phyloP scores from a whole-genome alignment of 2,888 invertebrate species.

The Nasonia oneida region DNA sequence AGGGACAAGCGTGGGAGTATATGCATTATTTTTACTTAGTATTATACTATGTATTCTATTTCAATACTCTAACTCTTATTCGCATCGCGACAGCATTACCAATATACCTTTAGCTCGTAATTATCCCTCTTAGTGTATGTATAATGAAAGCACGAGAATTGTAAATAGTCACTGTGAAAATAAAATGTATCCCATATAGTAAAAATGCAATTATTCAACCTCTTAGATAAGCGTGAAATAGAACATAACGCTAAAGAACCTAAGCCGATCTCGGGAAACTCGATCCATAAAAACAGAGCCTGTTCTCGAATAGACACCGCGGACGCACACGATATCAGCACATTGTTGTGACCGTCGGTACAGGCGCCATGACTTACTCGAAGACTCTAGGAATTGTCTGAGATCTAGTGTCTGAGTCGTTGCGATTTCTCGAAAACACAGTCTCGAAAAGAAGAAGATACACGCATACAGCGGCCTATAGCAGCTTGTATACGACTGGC shows the following conservation, averaged over 20 bases:
- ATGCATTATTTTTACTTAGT: conserved; percentile 25
- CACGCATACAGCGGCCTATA: not conserved
- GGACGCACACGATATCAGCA: not conserved
- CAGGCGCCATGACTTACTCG: not conserved
- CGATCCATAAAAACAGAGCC: not conserved
- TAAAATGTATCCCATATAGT: conserved; percentile 30
- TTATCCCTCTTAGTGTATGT: conserved; percentile 1
- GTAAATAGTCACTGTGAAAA: conserved; percentile 37
- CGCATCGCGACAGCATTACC: conserved; percentile 39
- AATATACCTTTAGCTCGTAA: conserved; percentile 36
- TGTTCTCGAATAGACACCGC: not conserved
- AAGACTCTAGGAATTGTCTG: conserved; percentile 49
- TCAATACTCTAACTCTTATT: not conserved
- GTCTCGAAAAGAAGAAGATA: not conserved
- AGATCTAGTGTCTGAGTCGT: not conserved
- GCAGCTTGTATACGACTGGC: not conserved
- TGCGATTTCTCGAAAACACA: not conserved
- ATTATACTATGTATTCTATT: not conserved
- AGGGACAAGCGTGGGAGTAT: not conserved
- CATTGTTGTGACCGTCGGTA: not conserved
- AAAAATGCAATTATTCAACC: no score
- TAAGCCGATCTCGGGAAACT: not conserved
- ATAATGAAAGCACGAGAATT: conserved; percentile 26
- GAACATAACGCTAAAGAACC: not conserved
- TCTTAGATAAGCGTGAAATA: not conserved